Percentiles rank a stretch among this genome's conserved stretches.
Conservation (phyloP, 1,140 invertebrate genomes). For the Eurosta solidaginis region DNA sequence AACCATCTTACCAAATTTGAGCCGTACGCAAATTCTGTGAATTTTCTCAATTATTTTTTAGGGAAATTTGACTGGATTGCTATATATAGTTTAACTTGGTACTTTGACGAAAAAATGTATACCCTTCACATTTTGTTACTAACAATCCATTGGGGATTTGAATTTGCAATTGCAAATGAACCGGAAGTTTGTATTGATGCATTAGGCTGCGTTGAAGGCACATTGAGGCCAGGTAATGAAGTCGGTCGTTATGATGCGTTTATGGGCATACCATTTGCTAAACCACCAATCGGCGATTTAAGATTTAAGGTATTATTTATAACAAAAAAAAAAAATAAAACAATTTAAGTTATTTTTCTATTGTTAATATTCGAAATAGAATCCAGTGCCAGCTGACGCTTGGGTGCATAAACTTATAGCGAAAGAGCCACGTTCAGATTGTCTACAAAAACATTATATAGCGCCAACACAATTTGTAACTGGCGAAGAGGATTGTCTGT, state of each 20-base stretch:
- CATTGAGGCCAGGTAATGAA: constrained; percentile 39
- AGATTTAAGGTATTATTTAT: constrained; percentile 50
- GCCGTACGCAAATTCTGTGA: too few relatives aligned
- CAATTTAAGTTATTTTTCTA: neutral
- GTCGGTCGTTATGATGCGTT: constrained; percentile 45
- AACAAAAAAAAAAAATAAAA: neutral
- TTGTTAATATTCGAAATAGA: too few relatives aligned
- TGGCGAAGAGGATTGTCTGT: constrained; percentile 66
- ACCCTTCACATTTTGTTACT: neutral
- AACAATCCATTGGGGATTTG: neutral
- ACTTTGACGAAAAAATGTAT: neutral
- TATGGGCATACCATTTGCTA: constrained; percentile 52
- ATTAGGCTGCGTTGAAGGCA: constrained; percentile 45
- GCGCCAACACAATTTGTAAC: neutral
- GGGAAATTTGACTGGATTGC: too few relatives aligned
- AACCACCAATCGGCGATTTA: constrained; percentile 46
- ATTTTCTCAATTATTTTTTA: too few relatives aligned
- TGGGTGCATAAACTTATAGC: constrained; percentile 44
- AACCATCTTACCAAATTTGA: too few relatives aligned
- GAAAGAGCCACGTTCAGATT: constrained; percentile 36
- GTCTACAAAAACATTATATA: constrained; percentile 46
- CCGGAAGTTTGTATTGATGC: constrained; percentile 46
- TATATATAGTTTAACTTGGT: neutral
- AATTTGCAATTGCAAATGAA: neutral
- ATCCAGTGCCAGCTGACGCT: constrained; percentile 40